Conservation (phyloP, 2,888 invertebrate genomes). For the Patella depressa region DNA sequence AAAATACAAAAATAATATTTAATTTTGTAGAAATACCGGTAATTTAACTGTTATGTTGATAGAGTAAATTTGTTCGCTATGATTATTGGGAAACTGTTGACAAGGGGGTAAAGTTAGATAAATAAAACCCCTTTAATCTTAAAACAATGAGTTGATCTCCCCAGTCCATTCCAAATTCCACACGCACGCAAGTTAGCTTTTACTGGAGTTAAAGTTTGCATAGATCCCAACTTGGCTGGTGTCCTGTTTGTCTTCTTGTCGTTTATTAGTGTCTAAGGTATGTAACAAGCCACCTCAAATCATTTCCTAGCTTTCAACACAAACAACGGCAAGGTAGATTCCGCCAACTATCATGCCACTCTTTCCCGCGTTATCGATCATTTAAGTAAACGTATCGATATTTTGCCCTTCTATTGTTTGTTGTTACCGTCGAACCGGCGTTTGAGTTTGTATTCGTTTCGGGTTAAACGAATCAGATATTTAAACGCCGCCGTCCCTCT, state of each 20-base stretch:
- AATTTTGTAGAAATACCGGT: constrained; percentile 2
- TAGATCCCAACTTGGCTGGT: constrained; percentile 4
- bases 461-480: constrained; percentile 10
- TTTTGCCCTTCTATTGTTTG: not conserved
- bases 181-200: constrained; percentile 12
- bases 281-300: constrained; percentile 8
- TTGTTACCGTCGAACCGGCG: not conserved
- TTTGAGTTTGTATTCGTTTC: constrained; percentile 8
- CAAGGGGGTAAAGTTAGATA: not conserved
- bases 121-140: not conserved
- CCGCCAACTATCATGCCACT: not conserved
- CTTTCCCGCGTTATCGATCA: not conserved
- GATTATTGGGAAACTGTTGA: not conserved
- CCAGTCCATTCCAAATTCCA: not conserved
- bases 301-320: not conserved
- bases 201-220: not conserved
- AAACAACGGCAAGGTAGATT: not conserved
- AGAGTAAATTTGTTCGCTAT: constrained; percentile 4
- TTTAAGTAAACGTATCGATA: not conserved
- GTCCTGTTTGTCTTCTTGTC: not conserved
- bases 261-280: constrained; percentile 7
- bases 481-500: constrained; percentile 6
- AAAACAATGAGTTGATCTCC: constrained; percentile 5
- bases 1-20: constrained; percentile 11
- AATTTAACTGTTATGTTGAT: constrained; percentile 5